Evolutionary conservation across 2,113 vertebrate species (phyloP), one percentile per base, ranked within the genome.

Genomic region (Sylvia atricapilla): DNA sequence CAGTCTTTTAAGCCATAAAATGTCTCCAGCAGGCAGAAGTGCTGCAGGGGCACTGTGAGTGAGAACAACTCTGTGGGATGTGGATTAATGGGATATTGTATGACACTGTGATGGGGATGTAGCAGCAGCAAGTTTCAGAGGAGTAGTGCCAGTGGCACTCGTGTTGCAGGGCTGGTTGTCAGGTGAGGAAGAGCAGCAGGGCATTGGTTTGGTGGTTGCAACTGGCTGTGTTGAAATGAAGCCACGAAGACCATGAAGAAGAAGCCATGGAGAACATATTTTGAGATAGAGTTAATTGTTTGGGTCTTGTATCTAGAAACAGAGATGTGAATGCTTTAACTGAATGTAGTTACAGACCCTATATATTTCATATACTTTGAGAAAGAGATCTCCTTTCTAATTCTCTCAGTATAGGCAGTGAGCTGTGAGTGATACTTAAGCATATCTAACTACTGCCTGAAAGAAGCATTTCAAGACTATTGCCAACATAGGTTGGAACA

Each of bases 51-150:
- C 25, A 7, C 19, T 64, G 23, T 13, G 33, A 66, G 13, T 37
- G 21, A 66, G 41, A 55, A 27, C 33, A 41, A 0, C 1, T 1
- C 30, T 9, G 0, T 31, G 58, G 27, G 72, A 21, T 63, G 24
- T 24, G 64, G 39, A 56, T 33, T 10, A 44, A 8, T 12, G 13
- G 22, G 20, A 1, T 37, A 37, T 37, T 37, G 15, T 37, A 15
- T 37, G 23, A 18, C 17, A 12, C 20, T n/a, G 58, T 3, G 6
- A 27, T 49, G 46, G 50, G 41, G 4, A n/a, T 0, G 1, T 6
- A 74, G 43, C 37, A 89, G 72, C 59, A 74, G 37, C 10, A 72
- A 63, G 14, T 39, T 78, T 64, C 44, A 15, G 47, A 89, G 13
- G 18, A 77, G 22, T 1, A 21, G 31, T 47, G 56, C 13, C 49